Evolutionary conservation across 2,888 invertebrate species (phyloP).

Genomic region (Hipparchia sbordonii): DNA sequence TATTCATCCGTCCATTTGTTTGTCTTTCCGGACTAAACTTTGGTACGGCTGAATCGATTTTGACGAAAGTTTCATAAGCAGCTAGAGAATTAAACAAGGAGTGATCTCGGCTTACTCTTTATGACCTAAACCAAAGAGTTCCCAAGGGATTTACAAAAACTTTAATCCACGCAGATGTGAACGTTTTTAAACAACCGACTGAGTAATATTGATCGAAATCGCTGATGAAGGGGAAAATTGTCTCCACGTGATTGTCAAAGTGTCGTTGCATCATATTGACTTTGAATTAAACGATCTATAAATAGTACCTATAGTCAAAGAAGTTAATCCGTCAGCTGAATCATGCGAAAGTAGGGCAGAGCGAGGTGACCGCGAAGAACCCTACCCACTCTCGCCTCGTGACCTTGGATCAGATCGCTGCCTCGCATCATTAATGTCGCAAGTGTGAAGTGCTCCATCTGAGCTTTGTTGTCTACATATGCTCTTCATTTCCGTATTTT

Average conservation of each 20-base stretch:
- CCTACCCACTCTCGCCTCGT: background rate
- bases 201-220: too few species aligned
- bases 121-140: too few species aligned
- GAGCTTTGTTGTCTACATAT: constrained; percentile 3
- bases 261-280: background rate
- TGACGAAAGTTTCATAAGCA: too few species aligned
- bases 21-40: too few species aligned
- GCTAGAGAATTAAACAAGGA: too few species aligned
- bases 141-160: too few species aligned
- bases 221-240: background rate
- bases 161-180: too few species aligned
- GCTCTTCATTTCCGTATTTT: background rate
- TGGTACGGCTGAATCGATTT: too few species aligned
- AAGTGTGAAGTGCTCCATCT: constrained; percentile 1
- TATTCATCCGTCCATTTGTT: too few species aligned
- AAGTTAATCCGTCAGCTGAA: background rate
- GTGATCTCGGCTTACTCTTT: too few species aligned
- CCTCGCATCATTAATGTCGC: constrained; percentile 4
- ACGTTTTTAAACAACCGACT: too few species aligned
- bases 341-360: background rate
- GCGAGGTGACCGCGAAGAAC: background rate
- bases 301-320: background rate
- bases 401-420: constrained; percentile 8
- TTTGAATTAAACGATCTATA: background rate
- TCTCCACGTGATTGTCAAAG: background rate